These are phyloP conservation scores for Catocala fraxini DNA, from an alignment of 2,888 invertebrate species.

Conservation along the genomic window DNA sequence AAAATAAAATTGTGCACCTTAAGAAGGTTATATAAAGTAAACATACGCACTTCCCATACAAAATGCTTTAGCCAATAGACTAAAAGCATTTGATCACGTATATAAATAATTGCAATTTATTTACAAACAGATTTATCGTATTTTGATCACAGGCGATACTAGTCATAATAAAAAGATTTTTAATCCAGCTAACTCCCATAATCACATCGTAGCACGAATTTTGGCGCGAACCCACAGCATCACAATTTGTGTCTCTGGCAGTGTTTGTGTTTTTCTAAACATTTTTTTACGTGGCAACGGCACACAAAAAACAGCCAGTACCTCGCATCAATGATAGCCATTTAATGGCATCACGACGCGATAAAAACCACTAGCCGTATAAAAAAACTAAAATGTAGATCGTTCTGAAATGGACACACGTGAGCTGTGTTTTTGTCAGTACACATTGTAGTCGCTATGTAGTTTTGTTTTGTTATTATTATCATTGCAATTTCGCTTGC, in stretches of 20 bases:
- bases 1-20: no score
- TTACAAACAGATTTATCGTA: no score
- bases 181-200: neutral
- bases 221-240: constrained; percentile 43
- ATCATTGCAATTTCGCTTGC: constrained; percentile 34
- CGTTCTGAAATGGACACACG: constrained; percentile 59
- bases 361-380: constrained; percentile 47
- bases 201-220: constrained; percentile 21
- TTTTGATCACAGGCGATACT: no score
- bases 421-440: constrained; percentile 41
- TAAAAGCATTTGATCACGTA: no score
- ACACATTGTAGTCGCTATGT: constrained; percentile 40
- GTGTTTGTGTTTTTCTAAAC: constrained; percentile 40
- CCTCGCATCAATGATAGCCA: constrained; percentile 70
- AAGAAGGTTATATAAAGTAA: no score
- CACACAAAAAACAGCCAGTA: constrained; percentile 60
- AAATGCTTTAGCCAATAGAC: no score
- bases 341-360: constrained; percentile 66
- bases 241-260: constrained; percentile 52
- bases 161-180: neutral
- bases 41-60: no score
- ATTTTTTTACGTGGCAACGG: constrained; percentile 54
- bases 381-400: constrained; percentile 62
- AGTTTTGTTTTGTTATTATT: constrained; percentile 42
- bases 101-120: no score